Evolutionary conservation across 53 echinoderm and acorn worm species (phyloP), one percentile per base, ranked within the genome.

Genomic region (Henricia sp.): DNA sequence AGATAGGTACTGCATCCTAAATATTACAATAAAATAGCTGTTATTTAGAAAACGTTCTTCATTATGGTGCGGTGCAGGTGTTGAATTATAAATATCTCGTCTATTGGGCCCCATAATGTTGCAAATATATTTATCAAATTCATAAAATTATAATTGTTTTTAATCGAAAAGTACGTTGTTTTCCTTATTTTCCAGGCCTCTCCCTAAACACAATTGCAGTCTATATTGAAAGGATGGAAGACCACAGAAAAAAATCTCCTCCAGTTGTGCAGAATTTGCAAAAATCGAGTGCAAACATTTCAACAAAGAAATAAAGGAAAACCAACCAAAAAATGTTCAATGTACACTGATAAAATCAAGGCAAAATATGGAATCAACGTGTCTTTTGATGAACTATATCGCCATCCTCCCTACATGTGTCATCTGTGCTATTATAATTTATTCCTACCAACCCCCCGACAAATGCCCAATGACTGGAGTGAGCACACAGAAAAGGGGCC

Each of bases 401-500:
- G 65, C 28, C 65, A 65, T 65, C 65, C 65, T 16, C 37, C 17
- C 0, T 65, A 30, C 30, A 8, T 65, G 2, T 65, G 65, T 17
- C 37, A 65, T 36, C 65, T 65, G 12, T 65, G 65, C 19, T 65
- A 65, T 32, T 65, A 29, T 19, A 65, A 65, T 65, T 32, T 65
- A 65, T 65, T 65, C 33, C 6, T 32, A 6, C 65, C 65, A 35
- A 65, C 65, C 2, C 37, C 65, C 1, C 10, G 65, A 65, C 19
- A 65, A 8, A 16, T 65, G 1, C 65, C 65, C 1, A 32, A 65
- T 16, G 11, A 65, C 27, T 65, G 65, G 65, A 29, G 29, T 0
- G 17, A 30, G 5, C 65, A 65, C 3, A 27, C 32, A 35, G 10
- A 65, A 65, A 35, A 34, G 11, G 65, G 32, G 4, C 29, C 19